Conservation (phyloP, 2,888 invertebrate genomes). For the Myathropa florea region DNA sequence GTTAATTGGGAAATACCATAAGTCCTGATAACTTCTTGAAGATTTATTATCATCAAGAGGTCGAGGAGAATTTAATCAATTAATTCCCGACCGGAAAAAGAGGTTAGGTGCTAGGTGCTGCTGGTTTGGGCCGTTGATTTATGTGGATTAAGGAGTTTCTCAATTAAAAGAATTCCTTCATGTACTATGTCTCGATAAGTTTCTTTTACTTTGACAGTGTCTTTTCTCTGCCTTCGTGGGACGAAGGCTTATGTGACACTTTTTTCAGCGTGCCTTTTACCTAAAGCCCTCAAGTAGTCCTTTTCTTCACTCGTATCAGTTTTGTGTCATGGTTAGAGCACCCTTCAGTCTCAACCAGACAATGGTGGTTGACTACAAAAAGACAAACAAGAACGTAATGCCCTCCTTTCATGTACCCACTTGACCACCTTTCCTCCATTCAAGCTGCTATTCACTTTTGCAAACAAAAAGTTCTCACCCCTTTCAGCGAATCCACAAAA, state of each 20-base stretch:
- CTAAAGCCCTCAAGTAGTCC: no score
- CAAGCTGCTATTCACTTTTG: not conserved
- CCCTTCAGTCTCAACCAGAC: not conserved
- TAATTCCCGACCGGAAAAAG: not conserved
- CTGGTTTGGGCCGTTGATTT: not conserved
- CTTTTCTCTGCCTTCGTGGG: not conserved
- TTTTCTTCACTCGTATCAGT: not conserved
- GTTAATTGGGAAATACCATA: conserved; percentile 56
- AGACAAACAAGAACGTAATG: not conserved
- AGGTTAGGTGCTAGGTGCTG: not conserved
- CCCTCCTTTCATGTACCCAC: not conserved
- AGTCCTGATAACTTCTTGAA: conserved; percentile 37
- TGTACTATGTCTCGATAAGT: not conserved
- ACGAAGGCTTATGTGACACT: not conserved
- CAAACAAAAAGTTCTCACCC: not conserved
- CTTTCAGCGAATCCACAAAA: not conserved
- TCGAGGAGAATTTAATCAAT: conserved; percentile 40
- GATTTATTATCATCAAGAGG: conserved; percentile 33
- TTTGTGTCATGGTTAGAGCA: not conserved
- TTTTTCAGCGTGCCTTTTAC: no score
- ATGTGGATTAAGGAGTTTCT: not conserved
- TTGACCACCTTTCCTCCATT: not conserved
- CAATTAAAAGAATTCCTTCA: not conserved
- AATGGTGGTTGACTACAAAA: not conserved
- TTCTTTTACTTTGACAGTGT: not conserved